These are phyloP conservation scores for Tipula helvola DNA, from an alignment of 2,888 invertebrate species.

Conservation along the genomic window DNA sequence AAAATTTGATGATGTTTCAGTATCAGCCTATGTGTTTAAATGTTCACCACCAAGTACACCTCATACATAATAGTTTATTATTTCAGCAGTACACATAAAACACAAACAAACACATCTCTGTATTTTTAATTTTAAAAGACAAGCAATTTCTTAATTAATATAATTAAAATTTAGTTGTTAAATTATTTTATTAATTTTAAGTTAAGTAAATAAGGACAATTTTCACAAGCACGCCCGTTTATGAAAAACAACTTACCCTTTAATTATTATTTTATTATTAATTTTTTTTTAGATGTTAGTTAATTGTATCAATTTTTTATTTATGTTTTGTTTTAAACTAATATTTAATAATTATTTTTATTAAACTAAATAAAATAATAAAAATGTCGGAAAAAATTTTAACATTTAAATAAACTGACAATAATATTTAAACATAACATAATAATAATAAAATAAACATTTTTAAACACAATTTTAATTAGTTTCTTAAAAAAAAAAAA, in stretches of 20 bases:
- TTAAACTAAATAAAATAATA: neutral
- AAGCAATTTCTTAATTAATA: neutral
- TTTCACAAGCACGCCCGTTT: neutral
- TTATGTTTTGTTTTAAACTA: neutral
- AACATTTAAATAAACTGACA: neutral
- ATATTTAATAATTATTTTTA: neutral
- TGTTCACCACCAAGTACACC: slow-evolving; percentile 25
- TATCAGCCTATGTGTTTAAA: slow-evolving; percentile 45
- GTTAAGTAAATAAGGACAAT: neutral
- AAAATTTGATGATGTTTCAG: slow-evolving; percentile 43
- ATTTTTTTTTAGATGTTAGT: neutral
- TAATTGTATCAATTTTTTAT: neutral
- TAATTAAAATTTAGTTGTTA: neutral
- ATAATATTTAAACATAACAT: neutral
- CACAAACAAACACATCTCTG: neutral
- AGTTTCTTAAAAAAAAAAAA: neutral
- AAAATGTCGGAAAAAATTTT: neutral
- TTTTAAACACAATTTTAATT: neutral
- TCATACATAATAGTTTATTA: neutral
- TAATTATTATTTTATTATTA: neutral
- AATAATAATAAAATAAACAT: neutral
- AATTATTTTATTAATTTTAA: slow-evolving; percentile 4
- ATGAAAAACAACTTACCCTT: neutral
- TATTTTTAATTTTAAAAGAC: slow-evolving; percentile 4
- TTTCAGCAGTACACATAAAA: neutral